Conservation (phyloP, 2,113 vertebrate species). For the Eubucco bourcierii region DNA sequence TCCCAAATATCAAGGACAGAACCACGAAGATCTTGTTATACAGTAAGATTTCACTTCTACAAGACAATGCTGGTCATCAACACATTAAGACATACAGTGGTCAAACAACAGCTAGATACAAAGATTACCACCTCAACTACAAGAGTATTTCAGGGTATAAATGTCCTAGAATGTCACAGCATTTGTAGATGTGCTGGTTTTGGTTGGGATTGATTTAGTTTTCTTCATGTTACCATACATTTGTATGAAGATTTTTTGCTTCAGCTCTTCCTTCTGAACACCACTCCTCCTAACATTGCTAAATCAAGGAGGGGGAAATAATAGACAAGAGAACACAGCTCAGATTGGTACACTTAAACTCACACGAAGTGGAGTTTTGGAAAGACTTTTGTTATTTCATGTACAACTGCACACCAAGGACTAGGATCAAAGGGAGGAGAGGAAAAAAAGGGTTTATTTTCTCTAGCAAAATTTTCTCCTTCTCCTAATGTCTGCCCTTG, state of each 20-base stretch:
- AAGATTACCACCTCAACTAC: not conserved
- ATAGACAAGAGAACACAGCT: not conserved
- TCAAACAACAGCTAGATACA: conserved; percentile 18
- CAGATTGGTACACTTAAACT: not conserved
- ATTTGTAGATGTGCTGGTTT: not conserved
- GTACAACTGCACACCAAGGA: not conserved
- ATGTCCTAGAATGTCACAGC: not conserved
- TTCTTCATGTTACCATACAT: not conserved
- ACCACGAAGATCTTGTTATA: not conserved
- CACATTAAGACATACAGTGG: not conserved
- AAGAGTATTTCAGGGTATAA: not conserved
- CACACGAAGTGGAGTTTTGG: not conserved
- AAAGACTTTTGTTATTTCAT: not conserved
- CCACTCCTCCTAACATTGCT: not conserved
- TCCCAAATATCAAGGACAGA: not conserved
- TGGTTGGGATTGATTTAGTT: not conserved
- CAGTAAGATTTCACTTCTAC: not conserved
- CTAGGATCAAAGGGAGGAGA: not conserved
- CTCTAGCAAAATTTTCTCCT: not conserved
- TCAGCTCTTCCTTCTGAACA: not conserved
- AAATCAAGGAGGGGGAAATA: conserved; percentile 16
- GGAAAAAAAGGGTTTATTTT: not conserved
- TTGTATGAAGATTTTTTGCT: not conserved
- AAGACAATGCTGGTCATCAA: not conserved
- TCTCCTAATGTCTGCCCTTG: not conserved